phyloP scores from a whole-genome alignment of 2,797 vertebrate species.

The Diplodus puntazzo region DNA sequence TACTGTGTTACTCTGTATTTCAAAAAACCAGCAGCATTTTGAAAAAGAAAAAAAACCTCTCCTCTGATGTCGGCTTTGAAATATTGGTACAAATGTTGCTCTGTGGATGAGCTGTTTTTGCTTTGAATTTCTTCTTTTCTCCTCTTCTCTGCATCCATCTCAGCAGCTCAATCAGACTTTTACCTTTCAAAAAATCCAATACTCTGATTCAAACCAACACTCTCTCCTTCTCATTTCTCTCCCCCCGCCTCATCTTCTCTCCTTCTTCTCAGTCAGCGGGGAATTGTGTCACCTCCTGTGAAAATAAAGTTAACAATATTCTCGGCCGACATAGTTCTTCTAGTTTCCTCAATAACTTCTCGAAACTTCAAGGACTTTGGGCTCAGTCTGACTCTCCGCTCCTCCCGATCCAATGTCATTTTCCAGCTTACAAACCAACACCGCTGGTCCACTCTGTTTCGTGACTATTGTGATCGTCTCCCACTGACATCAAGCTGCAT shows the following conservation, averaged over 20 bases:
- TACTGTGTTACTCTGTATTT: neutral
- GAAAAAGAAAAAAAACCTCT: constrained; percentile 5
- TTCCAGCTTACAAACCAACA: constrained; percentile 46
- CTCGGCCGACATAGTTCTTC: constrained; percentile 17
- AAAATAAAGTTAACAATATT: constrained; percentile 60
- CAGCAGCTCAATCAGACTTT: constrained; percentile 47
- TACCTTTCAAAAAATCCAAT: constrained; percentile 63
- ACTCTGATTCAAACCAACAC: constrained; percentile 41
- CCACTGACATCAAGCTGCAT: constrained; percentile 56
- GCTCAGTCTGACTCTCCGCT: constrained; percentile 35
- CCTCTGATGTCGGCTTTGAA: constrained; percentile 51
- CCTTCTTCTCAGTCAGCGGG: constrained; percentile 46
- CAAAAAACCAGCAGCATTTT: constrained; percentile 25
- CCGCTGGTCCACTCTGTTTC: constrained; percentile 54
- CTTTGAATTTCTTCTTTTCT: constrained; percentile 49
- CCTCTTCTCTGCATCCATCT: constrained; percentile 44
- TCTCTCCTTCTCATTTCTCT: constrained; percentile 28
- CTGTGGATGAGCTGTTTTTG: constrained; percentile 32
- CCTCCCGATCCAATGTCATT: constrained; percentile 49
- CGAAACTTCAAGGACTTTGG: constrained; percentile 50
- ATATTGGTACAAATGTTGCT: constrained; percentile 48
- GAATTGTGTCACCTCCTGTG: constrained; percentile 53
- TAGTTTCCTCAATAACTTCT: constrained; percentile 45
- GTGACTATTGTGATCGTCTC: constrained; percentile 59
- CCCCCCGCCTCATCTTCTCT: constrained; percentile 7